These are phyloP conservation scores for Tiaroga cobitis DNA, from an alignment of 2,797 vertebrate species.

Conservation along the genomic window DNA sequence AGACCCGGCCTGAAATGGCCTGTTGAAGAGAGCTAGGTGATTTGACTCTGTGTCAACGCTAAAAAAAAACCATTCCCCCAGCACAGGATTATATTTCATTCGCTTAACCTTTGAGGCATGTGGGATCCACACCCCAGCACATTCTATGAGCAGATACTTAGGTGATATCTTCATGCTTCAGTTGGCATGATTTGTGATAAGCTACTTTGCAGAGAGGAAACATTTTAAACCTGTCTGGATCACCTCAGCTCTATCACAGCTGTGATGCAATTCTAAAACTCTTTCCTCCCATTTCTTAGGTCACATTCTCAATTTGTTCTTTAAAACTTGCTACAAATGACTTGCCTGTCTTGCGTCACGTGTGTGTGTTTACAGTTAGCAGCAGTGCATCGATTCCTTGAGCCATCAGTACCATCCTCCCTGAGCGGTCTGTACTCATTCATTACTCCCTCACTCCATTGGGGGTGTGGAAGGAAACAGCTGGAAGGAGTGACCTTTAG, in stretches of 20 bases:
- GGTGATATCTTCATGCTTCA: conserved; percentile 3
- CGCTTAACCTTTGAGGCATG: conserved; percentile 9
- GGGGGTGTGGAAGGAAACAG: conserved; percentile 38
- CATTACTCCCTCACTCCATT: conserved; percentile 9
- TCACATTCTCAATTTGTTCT: not conserved
- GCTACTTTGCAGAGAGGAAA: conserved; percentile 5
- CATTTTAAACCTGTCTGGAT: conserved; percentile 11
- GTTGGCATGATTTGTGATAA: conserved; percentile 17
- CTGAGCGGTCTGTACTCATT: conserved; percentile 1
- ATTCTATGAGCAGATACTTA: conserved; percentile 2
- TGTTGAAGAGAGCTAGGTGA: conserved; percentile 17
- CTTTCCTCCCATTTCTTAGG: not conserved
- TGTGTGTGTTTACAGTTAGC: conserved; percentile 7
- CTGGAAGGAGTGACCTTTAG: conserved; percentile 34
- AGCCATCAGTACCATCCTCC: not conserved
- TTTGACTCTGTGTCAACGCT: not conserved
- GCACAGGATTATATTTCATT: conserved; percentile 24
- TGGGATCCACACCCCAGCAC: conserved; percentile 25
- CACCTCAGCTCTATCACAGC: not conserved
- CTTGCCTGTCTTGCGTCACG: not conserved
- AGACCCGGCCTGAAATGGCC: not conserved
- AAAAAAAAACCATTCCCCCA: not conserved
- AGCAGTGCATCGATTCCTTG: not conserved
- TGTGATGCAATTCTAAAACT: not conserved
- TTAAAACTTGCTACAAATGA: not conserved